phyloP scores from a whole-genome alignment of 1,140 invertebrate genomes.

The Conus ventricosus region DNA sequence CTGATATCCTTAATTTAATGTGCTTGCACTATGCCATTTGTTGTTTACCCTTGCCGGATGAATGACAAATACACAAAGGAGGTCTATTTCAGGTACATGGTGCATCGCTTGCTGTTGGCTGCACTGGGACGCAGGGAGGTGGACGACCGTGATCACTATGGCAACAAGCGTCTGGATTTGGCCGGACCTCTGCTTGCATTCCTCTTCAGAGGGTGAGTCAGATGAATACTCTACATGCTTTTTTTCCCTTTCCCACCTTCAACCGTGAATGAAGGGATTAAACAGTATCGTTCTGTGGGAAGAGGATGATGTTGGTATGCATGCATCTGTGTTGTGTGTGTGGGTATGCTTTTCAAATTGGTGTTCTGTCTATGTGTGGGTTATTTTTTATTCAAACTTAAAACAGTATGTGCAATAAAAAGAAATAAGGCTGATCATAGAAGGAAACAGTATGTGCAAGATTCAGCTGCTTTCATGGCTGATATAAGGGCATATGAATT shows the following conservation, averaged over 20 bases:
- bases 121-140: constrained; percentile 95
- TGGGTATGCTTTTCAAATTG: too few relatives aligned
- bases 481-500: too few relatives aligned
- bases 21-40: too few relatives aligned
- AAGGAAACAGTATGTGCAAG: too few relatives aligned
- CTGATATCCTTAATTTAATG: too few relatives aligned
- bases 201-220: constrained; percentile 87
- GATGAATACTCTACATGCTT: not conserved
- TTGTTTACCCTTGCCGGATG: not conserved
- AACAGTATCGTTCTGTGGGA: not conserved
- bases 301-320: not conserved
- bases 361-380: too few relatives aligned
- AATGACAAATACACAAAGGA: not conserved
- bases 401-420: too few relatives aligned
- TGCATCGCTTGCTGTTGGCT: constrained; percentile 94
- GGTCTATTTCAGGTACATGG: constrained; percentile 88
- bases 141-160: constrained; percentile 99
- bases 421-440: too few relatives aligned
- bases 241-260: not conserved
- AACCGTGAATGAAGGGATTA: not conserved
- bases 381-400: too few relatives aligned
- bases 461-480: too few relatives aligned
- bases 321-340: too few relatives aligned
- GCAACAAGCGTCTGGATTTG: constrained; percentile 97
- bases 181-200: constrained; percentile 97